Conservation (phyloP, 2,113 vertebrate species). For the Pseudopipra pipra region DNA sequence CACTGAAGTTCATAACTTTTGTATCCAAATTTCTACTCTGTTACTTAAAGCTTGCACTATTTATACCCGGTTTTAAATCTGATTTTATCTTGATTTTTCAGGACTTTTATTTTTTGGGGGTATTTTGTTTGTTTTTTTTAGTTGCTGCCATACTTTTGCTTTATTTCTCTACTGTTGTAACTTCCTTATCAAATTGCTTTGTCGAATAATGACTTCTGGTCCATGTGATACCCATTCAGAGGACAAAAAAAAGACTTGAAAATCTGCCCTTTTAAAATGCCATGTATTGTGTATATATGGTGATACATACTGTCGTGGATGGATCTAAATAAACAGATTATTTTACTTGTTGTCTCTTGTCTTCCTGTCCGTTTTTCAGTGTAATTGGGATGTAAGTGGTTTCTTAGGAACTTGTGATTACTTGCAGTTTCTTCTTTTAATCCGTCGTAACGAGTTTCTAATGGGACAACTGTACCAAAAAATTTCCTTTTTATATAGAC, state of each 20-base stretch:
- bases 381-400: neutral
- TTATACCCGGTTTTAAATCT: neutral
- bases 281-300: neutral
- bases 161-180: neutral
- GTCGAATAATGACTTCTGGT: neutral
- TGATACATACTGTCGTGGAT: neutral
- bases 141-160: neutral
- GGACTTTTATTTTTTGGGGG: neutral
- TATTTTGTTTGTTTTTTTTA: neutral
- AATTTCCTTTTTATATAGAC: slow-evolving; percentile 10
- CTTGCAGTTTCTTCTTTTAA: slow-evolving; percentile 29
- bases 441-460: slow-evolving; percentile 9
- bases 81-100: neutral
- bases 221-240: rapidly evolving
- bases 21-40: neutral
- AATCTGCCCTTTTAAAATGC: neutral
- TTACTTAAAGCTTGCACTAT: neutral
- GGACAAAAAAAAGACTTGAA: neutral
- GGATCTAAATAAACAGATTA: neutral
- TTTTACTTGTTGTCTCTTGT: neutral
- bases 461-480: neutral
- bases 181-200: neutral
- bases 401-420: neutral
- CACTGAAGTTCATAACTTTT: neutral
- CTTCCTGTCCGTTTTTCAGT: neutral